Base-by-base conservation (phyloP, 2,113 vertebrate species). In the Tursiops truncatus region DNA sequence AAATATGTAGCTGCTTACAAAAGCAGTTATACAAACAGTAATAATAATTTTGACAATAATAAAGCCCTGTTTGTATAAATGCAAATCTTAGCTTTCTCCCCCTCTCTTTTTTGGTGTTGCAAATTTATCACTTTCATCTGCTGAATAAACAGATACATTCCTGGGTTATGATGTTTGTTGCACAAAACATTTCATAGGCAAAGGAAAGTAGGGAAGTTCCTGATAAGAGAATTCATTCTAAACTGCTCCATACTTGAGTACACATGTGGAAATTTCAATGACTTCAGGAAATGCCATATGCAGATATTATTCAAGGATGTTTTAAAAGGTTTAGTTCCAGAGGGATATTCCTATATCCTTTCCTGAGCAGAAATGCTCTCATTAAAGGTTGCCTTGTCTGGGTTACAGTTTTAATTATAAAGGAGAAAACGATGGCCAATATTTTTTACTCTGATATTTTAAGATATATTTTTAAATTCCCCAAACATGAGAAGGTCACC, bases 131-230 rank as follows among this genome's bases (percentile, higher is more conserved):
- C 92, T 87, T 93, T 10, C 95, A 90, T 93, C 89, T 98, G 80
- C 84, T 96, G 94, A 97, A 97, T 82, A 92, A 97, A 96, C 60
- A 96, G 96, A 98, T 96, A 89, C 56, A 81, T 94, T 95, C n/a
- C 58, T 87, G 23, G 63, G 33, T 80, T 90, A 85, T 73, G 87
- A 96, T 73, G 60, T 79, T 95, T 97, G 67, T 44, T 80, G 79
- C 70, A 82, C 58, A 79, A 91, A 94, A 82, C 20, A 14, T 89
- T 97, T 94, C 67, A 67, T 14, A 96, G 91, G 85, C 41, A 50
- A 85, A 91, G 62, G 68, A 79, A 96, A 77, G 47, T 31, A n/a
- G 67, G 67, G 38, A 95, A 73, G 58, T 62, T 84, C 36, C 89
- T 74, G 89, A 95, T 84, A 97, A 97, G 79, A 56, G n/a, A 92